phyloP scores from a whole-genome alignment of 2,113 vertebrate species.

The Ptyas mucosa region DNA sequence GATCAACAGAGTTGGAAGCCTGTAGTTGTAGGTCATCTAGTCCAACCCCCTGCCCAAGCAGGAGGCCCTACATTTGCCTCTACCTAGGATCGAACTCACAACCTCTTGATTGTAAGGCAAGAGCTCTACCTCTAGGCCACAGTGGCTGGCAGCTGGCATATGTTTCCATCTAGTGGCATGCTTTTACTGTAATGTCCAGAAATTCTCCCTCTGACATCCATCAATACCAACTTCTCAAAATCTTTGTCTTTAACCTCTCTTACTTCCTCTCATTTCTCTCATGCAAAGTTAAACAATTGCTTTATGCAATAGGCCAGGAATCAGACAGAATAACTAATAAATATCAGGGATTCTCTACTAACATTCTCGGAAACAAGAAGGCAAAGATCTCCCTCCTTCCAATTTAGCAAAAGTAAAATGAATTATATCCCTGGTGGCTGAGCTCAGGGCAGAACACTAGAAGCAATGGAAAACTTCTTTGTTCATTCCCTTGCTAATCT shows the following conservation, averaged over 20 bases:
- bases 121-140: too few relatives aligned
- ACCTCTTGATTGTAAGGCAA: too few relatives aligned
- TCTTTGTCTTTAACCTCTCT: slow-evolving; percentile 35
- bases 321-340: slow-evolving; percentile 36
- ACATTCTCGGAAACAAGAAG: background rate
- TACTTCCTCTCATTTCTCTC: slow-evolving; percentile 32
- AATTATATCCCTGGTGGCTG: background rate
- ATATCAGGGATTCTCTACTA: slow-evolving; percentile 30
- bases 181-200: background rate
- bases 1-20: too few relatives aligned
- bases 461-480: background rate
- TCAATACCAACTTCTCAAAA: slow-evolving; percentile 22
- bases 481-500: slow-evolving; percentile 28
- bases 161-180: background rate
- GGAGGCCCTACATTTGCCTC: too few relatives aligned
- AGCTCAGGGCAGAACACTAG: slow-evolving; percentile 27
- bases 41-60: too few relatives aligned
- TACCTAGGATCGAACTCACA: too few relatives aligned
- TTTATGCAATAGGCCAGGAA: slow-evolving; percentile 40
- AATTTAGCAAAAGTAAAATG: background rate
- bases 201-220: background rate
- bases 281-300: slow-evolving; percentile 39
- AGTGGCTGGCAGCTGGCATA: too few relatives aligned
- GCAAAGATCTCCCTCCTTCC: background rate
- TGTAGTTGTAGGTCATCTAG: too few relatives aligned